Evolutionary conservation across 2,797 vertebrate genomes (phyloP), one percentile per base, ranked within the genome.

Genomic region (Lagocephalus sceleratus): DNA sequence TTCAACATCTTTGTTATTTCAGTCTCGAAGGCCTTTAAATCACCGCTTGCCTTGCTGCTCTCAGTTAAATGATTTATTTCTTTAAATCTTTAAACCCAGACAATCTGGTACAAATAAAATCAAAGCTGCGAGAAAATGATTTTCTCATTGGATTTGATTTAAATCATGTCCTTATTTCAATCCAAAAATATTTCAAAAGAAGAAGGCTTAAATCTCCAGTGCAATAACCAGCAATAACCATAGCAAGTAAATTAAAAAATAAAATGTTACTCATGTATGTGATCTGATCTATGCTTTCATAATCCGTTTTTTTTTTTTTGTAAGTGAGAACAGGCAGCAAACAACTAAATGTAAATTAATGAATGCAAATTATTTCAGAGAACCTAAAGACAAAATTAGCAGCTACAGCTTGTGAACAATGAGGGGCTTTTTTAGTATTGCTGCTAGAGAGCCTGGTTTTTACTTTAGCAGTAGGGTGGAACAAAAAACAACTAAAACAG

Each of bases 71-170:
- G 53, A 73, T 45, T 79, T 77, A 69, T 67, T 75, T 73, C 54
- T 58, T 64, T 69, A 60, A 78, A 73, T 69, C 66, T 57, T 8
- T 8, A 51, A 60, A 68, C 48, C 47, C 61, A 60, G 64, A 72
- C 54, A 71, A 68, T 65, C 40, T 72, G 32, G 42, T 54, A 68
- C 68, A 81, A 82, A 86, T 81, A 81, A 73, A 42, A 35, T 7
- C 45, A 49, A 40, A 23, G 16, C 21, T 47, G 17, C 8, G 42
- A 54, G 20, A 35, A 65, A 62, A 73, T 76, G 55, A 26, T 60
- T 73, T 79, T 74, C 48, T 68, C 68, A 60, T 76, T 19, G 25
- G 20, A 65, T 47, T 57, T 5, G 42, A 47, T 66, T 45, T 54
- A 71, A 59, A 63, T 68, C 60, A 63, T 73, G 75, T 65, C 26